Conservation (phyloP, 2,797 vertebrate genomes). For the Bovichtus variegatus region DNA sequence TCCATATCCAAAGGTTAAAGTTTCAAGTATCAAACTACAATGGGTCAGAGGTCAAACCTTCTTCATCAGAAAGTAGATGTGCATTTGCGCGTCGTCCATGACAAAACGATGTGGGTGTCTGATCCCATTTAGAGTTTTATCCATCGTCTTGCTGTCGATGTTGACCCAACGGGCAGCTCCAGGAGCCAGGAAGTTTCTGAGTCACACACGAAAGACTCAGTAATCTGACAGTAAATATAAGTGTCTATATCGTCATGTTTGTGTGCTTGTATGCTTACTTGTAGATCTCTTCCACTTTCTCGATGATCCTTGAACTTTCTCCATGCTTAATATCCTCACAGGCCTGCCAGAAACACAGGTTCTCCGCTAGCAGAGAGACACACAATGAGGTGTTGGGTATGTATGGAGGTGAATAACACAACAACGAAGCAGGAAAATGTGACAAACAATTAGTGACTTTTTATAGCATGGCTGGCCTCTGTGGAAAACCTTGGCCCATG, state of each 20-base stretch:
- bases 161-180: constrained; percentile 95
- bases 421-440: constrained; percentile 16
- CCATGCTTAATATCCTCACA: constrained; percentile 93
- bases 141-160: constrained; percentile 96
- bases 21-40: neutral
- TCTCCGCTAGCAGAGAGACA: constrained; percentile 86
- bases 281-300: constrained; percentile 90
- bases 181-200: constrained; percentile 88
- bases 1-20: neutral
- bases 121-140: constrained; percentile 90
- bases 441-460: constrained; percentile 9
- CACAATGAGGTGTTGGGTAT: neutral
- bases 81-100: constrained; percentile 93
- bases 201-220: constrained; percentile 2
- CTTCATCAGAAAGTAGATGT: constrained; percentile 98
- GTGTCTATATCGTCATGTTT: neutral
- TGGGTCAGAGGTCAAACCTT: constrained; percentile 85
- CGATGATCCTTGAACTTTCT: constrained; percentile 85
- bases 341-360: constrained; percentile 94
- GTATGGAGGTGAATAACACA: neutral
- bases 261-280: constrained; percentile 82
- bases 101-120: constrained; percentile 90
- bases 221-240: neutral
- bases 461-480: constrained; percentile 26
- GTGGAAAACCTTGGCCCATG: neutral